A percentile compares a stretch with the other conserved stretches of the same genome.
These are phyloP conservation scores for Trichomalopsis sarcophagae DNA, from an alignment of 1,140 invertebrate species.

Conservation along the genomic window DNA sequence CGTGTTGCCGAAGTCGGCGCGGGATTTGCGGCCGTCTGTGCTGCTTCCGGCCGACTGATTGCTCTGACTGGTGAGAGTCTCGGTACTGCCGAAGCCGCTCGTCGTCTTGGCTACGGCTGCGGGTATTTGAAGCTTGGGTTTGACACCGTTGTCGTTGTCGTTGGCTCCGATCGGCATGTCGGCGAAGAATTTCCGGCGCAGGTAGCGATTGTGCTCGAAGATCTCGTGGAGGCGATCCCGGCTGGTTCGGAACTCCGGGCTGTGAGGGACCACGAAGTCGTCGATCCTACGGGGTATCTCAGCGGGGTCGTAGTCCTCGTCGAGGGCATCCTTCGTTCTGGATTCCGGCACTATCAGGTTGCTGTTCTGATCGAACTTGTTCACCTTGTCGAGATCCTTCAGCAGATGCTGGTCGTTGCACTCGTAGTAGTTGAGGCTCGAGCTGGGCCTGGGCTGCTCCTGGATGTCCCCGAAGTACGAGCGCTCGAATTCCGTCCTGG, in stretches of 20 bases:
- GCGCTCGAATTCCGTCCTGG: constrained; percentile 67
- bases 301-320: constrained; percentile 33
- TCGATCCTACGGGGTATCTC: constrained; percentile 41
- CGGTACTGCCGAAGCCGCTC: constrained; percentile 67
- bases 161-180: constrained; percentile 6
- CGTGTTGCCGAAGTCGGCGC: constrained; percentile 61
- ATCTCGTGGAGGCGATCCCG: constrained; percentile 71
- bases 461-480: constrained; percentile 65
- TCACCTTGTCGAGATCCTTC: neutral
- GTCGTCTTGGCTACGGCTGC: neutral
- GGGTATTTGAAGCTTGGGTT: neutral
- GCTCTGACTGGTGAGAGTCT: constrained; percentile 71
- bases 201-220: constrained; percentile 69
- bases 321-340: neutral
- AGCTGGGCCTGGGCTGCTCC: constrained; percentile 17
- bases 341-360: neutral
- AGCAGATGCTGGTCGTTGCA: neutral
- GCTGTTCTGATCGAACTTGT: constrained; percentile 34
- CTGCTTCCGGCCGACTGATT: constrained; percentile 70
- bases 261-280: constrained; percentile 47
- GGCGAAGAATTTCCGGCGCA: constrained; percentile 69
- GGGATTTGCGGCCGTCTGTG: constrained; percentile 64
- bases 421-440: constrained; percentile 14
- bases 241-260: constrained; percentile 61
- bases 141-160: no score